Base-by-base conservation (phyloP, 2,888 invertebrate genomes). In the Polydesmus complanatus region DNA sequence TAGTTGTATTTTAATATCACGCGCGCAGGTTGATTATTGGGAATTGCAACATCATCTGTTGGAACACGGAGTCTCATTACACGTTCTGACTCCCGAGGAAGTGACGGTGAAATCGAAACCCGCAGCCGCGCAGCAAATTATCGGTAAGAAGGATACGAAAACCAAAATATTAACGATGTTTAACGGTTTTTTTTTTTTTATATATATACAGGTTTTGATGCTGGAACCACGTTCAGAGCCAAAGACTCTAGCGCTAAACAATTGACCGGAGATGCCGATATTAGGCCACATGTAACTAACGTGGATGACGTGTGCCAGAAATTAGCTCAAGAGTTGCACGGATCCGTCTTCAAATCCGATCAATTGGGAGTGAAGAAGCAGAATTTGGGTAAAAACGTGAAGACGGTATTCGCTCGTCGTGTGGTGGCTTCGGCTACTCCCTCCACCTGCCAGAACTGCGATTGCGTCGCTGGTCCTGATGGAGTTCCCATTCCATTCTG, bases 301-400 rank as follows among this genome's bases (percentile, higher is more conserved):
- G 37, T 48, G n/a, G 64, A 75, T 21, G 84, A 86, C 68, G 78
- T 80, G 67, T 89, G 88, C 72, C 78, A 82, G 47, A 81, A 82
- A 63, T 82, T 84, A 66, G 79, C 83, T 11, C 75, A 83, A 62
- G 73, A 76, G 61, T 83, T 85, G 68, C 79, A 80, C 57, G 86
- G 87, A 22, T 78, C 82, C 18, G 78, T 83, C 11, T 83, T 85
- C 75, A 82, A 83, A 5, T 73, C 80, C 1, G 76, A 77, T 63
- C 49, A 53, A n/a, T 55, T 60, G 19, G 25, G 48, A 1, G 49
- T 55, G 22, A 19, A 53, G 26, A 60, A 60, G 49, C 18, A 21
- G 2, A 60, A 60, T n/a, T 23, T 60, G 22, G 60, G 60, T 18
- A 60, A 60, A 55, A 54, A 54, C 27, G 55, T 55, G 2, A 60